phyloP scores from a whole-genome alignment of 37 sponge, comb jelly and placozoan species.

The Theonella swinhoei region DNA sequence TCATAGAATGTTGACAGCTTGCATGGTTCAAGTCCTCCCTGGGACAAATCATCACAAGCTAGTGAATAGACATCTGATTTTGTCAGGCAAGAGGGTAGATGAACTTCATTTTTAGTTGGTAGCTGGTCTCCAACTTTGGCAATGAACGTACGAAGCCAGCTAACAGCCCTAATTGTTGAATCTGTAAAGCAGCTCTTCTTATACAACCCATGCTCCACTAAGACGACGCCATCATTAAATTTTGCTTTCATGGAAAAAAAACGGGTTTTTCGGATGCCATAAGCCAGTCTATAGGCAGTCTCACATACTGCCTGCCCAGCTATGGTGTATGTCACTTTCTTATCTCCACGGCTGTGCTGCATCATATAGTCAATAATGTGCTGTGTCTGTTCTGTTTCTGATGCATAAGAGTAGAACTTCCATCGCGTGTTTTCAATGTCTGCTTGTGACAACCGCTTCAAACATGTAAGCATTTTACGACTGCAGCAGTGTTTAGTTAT shows the following conservation, averaged over 20 bases:
- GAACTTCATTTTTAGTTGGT: background rate
- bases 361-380: background rate
- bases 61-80: slow-evolving; percentile 1
- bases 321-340: background rate
- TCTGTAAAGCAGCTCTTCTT: background rate
- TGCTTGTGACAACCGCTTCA: background rate
- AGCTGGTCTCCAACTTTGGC: background rate
- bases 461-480: background rate
- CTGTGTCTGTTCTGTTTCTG: slow-evolving; percentile 3
- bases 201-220: background rate
- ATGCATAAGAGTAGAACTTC: background rate
- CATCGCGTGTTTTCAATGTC: background rate
- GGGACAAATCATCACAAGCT: background rate
- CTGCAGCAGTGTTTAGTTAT: slow-evolving; percentile 5
- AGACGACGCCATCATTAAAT: background rate
- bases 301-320: background rate
- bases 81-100: background rate
- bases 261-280: background rate
- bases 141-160: background rate
- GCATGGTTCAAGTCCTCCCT: background rate
- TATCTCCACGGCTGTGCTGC: background rate
- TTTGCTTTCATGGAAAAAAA: background rate
- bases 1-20: background rate
- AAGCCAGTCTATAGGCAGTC: background rate
- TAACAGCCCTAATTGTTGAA: background rate